A percentile compares a stretch with the other conserved stretches of the same genome.
These are phyloP conservation scores for Strix occidentalis DNA, from an alignment of 2,797 vertebrate genomes.

Conservation along the genomic window DNA sequence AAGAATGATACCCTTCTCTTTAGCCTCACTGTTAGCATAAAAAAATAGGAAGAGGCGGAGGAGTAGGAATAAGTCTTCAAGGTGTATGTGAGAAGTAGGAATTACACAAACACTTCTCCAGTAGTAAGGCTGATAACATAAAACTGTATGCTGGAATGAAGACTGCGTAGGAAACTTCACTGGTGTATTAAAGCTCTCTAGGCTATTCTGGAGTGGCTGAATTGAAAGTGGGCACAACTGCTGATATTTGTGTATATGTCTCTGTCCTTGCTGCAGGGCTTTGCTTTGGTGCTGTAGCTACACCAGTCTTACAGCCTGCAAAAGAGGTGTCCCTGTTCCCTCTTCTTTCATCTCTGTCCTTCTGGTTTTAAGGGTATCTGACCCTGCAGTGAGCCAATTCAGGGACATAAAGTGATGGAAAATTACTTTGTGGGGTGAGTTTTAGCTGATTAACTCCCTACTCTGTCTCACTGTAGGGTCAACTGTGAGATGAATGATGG, in stretches of 20 bases:
- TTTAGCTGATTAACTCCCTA: not conserved
- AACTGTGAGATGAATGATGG: not conserved
- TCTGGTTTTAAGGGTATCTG: not conserved
- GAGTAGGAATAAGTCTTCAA: not conserved
- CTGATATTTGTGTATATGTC: not conserved
- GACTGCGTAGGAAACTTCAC: fast-evolving
- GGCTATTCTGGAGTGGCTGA: not conserved
- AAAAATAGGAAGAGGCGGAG: not conserved
- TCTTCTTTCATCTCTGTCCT: not conserved
- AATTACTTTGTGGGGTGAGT: not conserved
- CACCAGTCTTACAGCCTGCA: not conserved
- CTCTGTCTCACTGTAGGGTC: not conserved
- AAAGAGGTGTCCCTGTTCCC: not conserved
- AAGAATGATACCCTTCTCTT: not conserved
- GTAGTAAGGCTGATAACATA: not conserved
- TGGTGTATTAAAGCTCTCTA: not conserved
- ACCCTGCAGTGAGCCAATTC: not conserved
- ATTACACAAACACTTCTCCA: not conserved
- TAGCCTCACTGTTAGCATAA: not conserved
- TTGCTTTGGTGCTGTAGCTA: not conserved
- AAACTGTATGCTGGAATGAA: not conserved
- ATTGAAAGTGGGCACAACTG: not conserved
- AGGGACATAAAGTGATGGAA: not conserved
- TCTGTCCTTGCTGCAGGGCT: not conserved
- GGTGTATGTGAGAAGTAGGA: not conserved